Evolutionary conservation across 2,888 invertebrate species (phyloP).

Genomic region (Limnephilus auricula): DNA sequence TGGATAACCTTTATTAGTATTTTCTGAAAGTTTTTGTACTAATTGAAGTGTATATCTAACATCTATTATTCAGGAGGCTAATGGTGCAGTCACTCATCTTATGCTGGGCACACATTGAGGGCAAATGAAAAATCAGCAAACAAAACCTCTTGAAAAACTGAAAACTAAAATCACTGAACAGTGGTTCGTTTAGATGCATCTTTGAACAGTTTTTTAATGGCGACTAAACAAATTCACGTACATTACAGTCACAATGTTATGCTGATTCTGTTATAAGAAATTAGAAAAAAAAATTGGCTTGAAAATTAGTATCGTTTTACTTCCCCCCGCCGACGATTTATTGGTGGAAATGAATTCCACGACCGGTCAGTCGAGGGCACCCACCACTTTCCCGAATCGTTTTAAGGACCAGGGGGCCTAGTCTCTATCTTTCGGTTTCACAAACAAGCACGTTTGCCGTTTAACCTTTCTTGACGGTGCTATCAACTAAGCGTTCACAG

Average conservation of each 20-base stretch:
- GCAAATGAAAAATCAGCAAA: slow-evolving; percentile 19
- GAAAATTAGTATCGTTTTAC: background rate
- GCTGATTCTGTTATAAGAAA: background rate
- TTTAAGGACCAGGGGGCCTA: too few relatives aligned
- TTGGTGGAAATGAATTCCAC: background rate
- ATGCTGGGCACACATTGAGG: background rate
- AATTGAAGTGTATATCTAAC: background rate
- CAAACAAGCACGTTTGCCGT: too few relatives aligned
- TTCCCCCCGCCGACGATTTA: background rate
- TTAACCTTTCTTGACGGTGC: too few relatives aligned
- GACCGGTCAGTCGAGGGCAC: too few relatives aligned
- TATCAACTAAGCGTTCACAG: too few relatives aligned
- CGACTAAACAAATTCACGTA: background rate
- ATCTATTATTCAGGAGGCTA: background rate
- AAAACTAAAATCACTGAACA: background rate
- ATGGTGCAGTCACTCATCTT: slow-evolving; percentile 17
- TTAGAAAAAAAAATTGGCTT: background rate
- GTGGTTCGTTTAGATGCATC: background rate
- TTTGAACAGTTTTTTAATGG: background rate
- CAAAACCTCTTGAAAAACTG: slow-evolving; percentile 7
- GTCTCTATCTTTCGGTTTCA: too few relatives aligned
- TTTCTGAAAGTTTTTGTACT: background rate
- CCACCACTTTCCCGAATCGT: too few relatives aligned
- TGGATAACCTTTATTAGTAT: slow-evolving; percentile 15
- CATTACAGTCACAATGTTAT: background rate